Evolutionary conservation across 2,888 invertebrate genomes (phyloP), one percentile per base, ranked within the genome.

Genomic region (Acrocyrtus sp.): DNA sequence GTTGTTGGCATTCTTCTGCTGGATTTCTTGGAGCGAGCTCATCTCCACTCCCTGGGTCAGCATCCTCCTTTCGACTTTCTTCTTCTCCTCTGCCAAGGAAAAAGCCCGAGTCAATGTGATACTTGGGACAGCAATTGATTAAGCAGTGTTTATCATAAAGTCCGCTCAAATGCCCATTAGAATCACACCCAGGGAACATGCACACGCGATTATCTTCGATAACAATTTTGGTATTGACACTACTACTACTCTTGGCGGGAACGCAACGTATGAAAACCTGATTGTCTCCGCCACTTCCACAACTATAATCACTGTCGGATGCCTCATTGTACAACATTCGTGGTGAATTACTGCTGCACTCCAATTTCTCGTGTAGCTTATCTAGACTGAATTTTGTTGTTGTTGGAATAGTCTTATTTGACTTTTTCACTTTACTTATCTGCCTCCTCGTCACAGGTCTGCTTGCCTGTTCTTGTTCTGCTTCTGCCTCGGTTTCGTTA

Each of bases 101-200:
- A 90, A 80, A 90, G 90, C 85, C 96, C 95, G 85, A 72, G 56
- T 72, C 72, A 21, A 72, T 72, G 43, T 97, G 97, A 86, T 93
- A 98, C 62, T 91, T 83, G 1, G 97, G 97, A 83, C 98, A 98
- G 22, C 95, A 94, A 84, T 95, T 94, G 74, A 93, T 88, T 1
- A 95, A 93, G 84, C 95, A 94, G 85, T 98, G 98, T 26, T 88
- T 88, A 3, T 90, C 89, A 75, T 90, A 87, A 82, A 90, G 89
- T 12, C 96, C 96, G 74, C 93, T 92, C 5, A 96, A 86, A 86
- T 96, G 95, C 54, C 96, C 96, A 1, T 88, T 87, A 1, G 96
- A 96, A 83, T 96, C 93, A 63, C 92, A 97, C 5, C 87, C 92
- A 60, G 94, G 91, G 10, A 96, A 88, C 72, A 72, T 72, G 27